phyloP scores from a whole-genome alignment of 1,140 invertebrate genomes.

The Ips nitidus region DNA sequence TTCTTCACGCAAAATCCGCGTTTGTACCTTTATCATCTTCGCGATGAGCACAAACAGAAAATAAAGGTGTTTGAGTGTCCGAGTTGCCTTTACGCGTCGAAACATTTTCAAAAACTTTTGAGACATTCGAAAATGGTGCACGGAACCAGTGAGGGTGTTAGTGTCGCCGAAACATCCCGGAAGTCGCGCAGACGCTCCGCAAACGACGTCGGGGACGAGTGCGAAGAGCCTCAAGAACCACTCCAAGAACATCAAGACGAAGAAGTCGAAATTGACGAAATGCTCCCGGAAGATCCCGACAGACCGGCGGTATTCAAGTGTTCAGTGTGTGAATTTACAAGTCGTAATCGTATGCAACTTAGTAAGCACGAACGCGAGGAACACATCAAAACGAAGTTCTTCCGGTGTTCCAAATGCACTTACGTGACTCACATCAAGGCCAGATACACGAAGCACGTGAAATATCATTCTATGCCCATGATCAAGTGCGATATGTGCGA shows the following conservation, averaged over 20 bases:
- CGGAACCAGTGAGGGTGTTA: slow-evolving; percentile 46
- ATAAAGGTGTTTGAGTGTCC: slow-evolving; percentile 81
- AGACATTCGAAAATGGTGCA: slow-evolving; percentile 82
- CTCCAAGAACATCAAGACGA: slow-evolving; percentile 18
- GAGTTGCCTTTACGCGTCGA: slow-evolving; percentile 81
- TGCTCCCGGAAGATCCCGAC: slow-evolving; percentile 37
- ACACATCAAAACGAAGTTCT: slow-evolving; percentile 67
- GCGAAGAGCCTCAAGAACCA: slow-evolving; percentile 27
- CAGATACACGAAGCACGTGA: slow-evolving; percentile 91
- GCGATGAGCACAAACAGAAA: slow-evolving; percentile 75
- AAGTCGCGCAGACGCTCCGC: slow-evolving; percentile 19
- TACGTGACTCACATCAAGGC: slow-evolving; percentile 89
- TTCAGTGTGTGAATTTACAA: slow-evolving; percentile 57
- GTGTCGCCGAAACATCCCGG: slow-evolving; percentile 38
- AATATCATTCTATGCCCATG: slow-evolving; percentile 91
- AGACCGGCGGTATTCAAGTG: slow-evolving; percentile 52
- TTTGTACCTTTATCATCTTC: slow-evolving; percentile 74
- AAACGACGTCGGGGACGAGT: slow-evolving; percentile 36
- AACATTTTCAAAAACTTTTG: slow-evolving; percentile 80
- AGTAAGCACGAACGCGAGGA: slow-evolving; percentile 60
- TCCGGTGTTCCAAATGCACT: slow-evolving; percentile 84
- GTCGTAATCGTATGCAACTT: slow-evolving; percentile 52
- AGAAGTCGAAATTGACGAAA: slow-evolving; percentile 36
- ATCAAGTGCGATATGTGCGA: slow-evolving; percentile 92
- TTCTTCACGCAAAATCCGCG: slow-evolving; percentile 83